Percentiles rank a stretch among this genome's conserved stretches.
Evolutionary conservation across 2,888 invertebrate species (phyloP).

Genomic region (Lasiommata megera): DNA sequence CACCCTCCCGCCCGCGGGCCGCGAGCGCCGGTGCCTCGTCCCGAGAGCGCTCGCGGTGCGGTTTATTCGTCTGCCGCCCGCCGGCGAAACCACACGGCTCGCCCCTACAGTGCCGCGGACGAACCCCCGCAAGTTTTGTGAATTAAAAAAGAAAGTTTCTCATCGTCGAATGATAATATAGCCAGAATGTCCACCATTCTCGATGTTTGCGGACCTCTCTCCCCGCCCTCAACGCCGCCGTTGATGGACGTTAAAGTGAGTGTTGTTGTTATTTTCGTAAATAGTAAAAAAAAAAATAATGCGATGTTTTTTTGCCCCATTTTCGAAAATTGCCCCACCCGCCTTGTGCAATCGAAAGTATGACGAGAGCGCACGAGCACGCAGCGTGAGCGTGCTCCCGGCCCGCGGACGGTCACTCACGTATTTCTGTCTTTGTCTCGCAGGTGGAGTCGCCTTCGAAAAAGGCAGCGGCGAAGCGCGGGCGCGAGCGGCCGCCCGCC

Average conservation of each 20-base stretch:
- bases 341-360: conserved; percentile 70
- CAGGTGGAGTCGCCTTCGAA: conserved; percentile 71
- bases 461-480: conserved; percentile 64
- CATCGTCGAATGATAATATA: conserved; percentile 58
- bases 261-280: conserved; percentile 43
- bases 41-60: conserved; percentile 61
- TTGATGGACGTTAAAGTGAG: conserved; percentile 81
- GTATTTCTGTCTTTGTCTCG: conserved; percentile 65
- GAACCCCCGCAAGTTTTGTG: conserved; percentile 66
- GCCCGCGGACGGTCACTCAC: conserved; percentile 70
- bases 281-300: conserved; percentile 19
- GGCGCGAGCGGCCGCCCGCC: conserved; percentile 55
- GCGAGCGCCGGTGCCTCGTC: conserved; percentile 71
- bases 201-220: conserved; percentile 81
- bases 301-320: background rate
- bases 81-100: conserved; percentile 70
- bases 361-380: conserved; percentile 58
- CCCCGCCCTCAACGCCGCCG: conserved; percentile 88
- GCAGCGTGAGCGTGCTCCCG: conserved; percentile 64
- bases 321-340: conserved; percentile 30
- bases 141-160: conserved; percentile 74
- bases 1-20: conserved; percentile 74
- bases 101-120: conserved; percentile 47
- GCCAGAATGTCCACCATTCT: conserved; percentile 68
- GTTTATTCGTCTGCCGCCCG: conserved; percentile 77